Conservation (phyloP, 1,140 invertebrate genomes). For the Eumeta japonica region DNA sequence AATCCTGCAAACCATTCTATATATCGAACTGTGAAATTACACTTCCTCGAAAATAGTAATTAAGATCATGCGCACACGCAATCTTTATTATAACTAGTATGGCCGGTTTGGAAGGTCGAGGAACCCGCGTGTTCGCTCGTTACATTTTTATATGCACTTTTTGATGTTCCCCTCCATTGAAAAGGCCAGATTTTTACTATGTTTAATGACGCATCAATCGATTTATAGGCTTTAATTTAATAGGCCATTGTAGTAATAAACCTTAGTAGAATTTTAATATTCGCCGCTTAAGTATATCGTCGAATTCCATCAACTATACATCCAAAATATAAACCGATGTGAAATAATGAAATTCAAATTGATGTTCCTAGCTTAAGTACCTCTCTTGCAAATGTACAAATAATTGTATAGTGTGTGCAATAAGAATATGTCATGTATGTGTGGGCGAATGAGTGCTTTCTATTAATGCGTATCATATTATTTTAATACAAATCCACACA, state of each 20-base stretch:
- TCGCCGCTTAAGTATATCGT: no score
- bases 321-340: no score
- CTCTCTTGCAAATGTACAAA: background rate
- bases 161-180: no score
- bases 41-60: conserved; percentile 31
- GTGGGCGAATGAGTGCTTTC: conserved; percentile 26
- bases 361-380: background rate
- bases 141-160: background rate
- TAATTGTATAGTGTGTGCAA: background rate
- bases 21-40: no score
- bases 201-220: background rate
- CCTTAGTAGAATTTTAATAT: background rate
- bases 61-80: conserved; percentile 27
- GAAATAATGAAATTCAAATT: no score
- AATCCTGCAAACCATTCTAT: no score
- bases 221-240: background rate
- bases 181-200: conserved; percentile 2
- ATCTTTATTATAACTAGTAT: conserved; percentile 25
- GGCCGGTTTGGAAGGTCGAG: conserved; percentile 7
- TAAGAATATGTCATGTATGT: no score
- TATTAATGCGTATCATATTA: conserved; percentile 51
- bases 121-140: background rate
- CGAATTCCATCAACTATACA: no score
- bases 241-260: background rate
- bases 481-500: conserved; percentile 49